These are phyloP conservation scores for Mimachlamys varia DNA, from an alignment of 2,888 invertebrate species.

Conservation along the genomic window DNA sequence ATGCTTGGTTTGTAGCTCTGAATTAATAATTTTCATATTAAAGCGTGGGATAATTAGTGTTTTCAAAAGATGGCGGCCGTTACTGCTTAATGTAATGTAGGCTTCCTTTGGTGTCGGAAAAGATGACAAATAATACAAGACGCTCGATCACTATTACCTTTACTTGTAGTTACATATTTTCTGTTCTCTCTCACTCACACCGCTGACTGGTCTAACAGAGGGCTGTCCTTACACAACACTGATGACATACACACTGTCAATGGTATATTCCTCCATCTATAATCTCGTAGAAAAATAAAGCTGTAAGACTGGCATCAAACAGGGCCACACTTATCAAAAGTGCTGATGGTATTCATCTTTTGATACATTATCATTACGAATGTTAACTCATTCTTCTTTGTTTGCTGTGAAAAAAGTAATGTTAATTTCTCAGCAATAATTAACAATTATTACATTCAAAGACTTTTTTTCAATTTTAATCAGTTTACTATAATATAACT, in stretches of 20 bases:
- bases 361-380: neutral
- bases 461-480: no score
- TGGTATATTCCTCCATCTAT: neutral
- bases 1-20: no score
- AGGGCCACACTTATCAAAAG: no score
- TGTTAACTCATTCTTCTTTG: neutral
- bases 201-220: neutral
- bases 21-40: no score
- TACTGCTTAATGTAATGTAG: no score
- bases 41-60: no score
- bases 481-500: no score
- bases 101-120: no score
- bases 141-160: neutral
- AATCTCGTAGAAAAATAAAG: slow-evolving; percentile 20
- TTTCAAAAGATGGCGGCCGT: no score
- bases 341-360: neutral
- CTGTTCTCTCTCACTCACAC: slow-evolving; percentile 10
- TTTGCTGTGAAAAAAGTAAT: neutral
- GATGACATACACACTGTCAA: neutral
- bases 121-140: no score
- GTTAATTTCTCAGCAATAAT: no score
- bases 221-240: neutral
- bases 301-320: neutral
- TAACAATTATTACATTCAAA: neutral
- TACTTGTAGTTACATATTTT: neutral